phyloP scores from a whole-genome alignment of 2,797 vertebrate genomes.

The Ceryle rudis region DNA sequence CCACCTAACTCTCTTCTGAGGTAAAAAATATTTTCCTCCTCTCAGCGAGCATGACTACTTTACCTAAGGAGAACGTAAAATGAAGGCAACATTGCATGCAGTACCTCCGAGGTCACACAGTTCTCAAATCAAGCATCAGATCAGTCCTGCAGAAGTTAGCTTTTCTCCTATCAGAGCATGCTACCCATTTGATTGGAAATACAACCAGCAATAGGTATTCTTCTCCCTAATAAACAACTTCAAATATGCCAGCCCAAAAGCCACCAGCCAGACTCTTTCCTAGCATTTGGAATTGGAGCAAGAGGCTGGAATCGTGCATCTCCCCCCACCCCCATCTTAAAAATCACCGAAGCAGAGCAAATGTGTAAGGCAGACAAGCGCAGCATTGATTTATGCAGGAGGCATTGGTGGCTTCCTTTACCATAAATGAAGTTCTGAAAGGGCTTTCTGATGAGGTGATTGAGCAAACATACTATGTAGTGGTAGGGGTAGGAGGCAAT shows the following conservation, averaged over 20 bases:
- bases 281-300: neutral
- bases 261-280: neutral
- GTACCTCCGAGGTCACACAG: neutral
- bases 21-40: neutral
- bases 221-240: neutral
- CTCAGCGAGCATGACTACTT: neutral
- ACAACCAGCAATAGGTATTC: neutral
- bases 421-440: neutral
- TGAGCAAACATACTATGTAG: conserved; percentile 12
- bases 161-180: neutral
- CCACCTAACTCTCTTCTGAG: neutral
- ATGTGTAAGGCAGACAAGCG: neutral
- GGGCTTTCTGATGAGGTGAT: neutral
- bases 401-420: neutral
- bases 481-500: conserved; percentile 33
- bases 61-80: neutral
- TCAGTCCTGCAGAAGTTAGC: neutral
- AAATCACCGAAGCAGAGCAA: neutral
- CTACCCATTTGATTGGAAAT: neutral
- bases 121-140: neutral
- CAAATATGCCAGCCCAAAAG: neutral
- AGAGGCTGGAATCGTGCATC: neutral
- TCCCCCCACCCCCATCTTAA: neutral
- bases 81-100: neutral
- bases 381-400: neutral